Percentiles rank a stretch among this genome's conserved stretches.
Evolutionary conservation across 2,797 vertebrate genomes (phyloP).

Genomic region (Rhynchonycteris naso): DNA sequence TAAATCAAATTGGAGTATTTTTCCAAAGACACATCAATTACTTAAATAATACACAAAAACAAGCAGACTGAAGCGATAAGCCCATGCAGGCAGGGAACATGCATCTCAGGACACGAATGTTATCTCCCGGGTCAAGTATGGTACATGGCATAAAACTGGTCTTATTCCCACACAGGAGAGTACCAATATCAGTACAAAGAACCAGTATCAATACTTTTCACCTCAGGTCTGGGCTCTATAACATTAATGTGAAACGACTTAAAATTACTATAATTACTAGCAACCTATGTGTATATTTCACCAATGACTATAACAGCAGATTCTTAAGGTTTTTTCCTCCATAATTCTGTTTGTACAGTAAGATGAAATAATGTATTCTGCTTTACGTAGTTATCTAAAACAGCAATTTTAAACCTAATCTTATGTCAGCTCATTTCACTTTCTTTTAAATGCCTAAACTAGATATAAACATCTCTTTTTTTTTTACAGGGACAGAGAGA

Average conservation of each 20-base stretch:
- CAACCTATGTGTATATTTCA: background rate
- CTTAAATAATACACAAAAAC: background rate
- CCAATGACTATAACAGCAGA: background rate
- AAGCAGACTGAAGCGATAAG: background rate
- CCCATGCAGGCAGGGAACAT: background rate
- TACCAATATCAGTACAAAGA: background rate
- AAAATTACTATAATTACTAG: background rate
- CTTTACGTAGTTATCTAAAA: conserved; percentile 13
- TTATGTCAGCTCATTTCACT: background rate
- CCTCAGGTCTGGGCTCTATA: background rate
- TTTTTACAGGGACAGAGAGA: too few species aligned
- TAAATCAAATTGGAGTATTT: conserved; percentile 14
- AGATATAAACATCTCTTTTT: too few species aligned
- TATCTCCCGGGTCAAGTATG: background rate
- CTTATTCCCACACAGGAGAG: background rate
- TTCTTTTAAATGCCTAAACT: background rate
- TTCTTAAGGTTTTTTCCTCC: background rate
- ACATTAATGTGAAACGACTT: conserved; percentile 34
- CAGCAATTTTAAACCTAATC: background rate
- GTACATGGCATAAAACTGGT: background rate
- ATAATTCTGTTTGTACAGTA: background rate
- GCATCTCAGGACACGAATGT: background rate
- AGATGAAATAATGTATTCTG: conserved; percentile 29
- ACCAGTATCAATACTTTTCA: background rate
- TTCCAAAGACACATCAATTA: background rate